Evolutionary conservation across 2,113 vertebrate genomes (phyloP).

Genomic region (Pyxicephalus adspersus): DNA sequence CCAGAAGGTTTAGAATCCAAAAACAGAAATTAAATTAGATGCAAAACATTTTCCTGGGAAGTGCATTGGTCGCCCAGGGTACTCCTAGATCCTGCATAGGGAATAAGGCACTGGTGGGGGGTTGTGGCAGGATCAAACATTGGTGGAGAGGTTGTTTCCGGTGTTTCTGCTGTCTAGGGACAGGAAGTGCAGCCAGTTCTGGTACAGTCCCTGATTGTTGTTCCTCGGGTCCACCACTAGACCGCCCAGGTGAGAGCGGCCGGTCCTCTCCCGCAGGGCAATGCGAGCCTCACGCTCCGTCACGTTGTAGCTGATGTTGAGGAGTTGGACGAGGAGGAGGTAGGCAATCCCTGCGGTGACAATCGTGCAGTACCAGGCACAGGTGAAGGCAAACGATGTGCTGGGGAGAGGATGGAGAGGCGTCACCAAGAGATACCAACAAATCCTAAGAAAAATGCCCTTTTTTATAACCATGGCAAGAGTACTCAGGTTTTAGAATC

Average conservation of each 20-base stretch:
- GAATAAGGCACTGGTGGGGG: conserved; percentile 14
- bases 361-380: conserved; percentile 94
- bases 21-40: too few species aligned
- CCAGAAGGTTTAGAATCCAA: too few species aligned
- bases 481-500: not conserved
- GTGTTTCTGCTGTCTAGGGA: conserved; percentile 68
- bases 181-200: conserved; percentile 91
- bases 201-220: conserved; percentile 81
- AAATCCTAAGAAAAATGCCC: too few species aligned
- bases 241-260: conserved; percentile 80
- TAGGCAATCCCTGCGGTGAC: conserved; percentile 87
- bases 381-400: conserved; percentile 91
- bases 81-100: too few species aligned
- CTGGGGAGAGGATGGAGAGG: conserved; percentile 68
- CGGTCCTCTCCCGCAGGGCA: conserved; percentile 82
- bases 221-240: conserved; percentile 85
- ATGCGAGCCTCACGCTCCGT: conserved; percentile 90
- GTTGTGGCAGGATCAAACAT: conserved; percentile 76
- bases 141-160: conserved; percentile 69
- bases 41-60: not conserved
- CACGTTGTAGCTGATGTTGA: conserved; percentile 94
- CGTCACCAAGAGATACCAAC: too few species aligned
- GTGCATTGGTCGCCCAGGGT: not conserved
- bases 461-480: not conserved
- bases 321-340: conserved; percentile 87